These are phyloP conservation scores for Lucinisca nassula DNA, from an alignment of 2,888 invertebrate genomes.

Conservation along the genomic window DNA sequence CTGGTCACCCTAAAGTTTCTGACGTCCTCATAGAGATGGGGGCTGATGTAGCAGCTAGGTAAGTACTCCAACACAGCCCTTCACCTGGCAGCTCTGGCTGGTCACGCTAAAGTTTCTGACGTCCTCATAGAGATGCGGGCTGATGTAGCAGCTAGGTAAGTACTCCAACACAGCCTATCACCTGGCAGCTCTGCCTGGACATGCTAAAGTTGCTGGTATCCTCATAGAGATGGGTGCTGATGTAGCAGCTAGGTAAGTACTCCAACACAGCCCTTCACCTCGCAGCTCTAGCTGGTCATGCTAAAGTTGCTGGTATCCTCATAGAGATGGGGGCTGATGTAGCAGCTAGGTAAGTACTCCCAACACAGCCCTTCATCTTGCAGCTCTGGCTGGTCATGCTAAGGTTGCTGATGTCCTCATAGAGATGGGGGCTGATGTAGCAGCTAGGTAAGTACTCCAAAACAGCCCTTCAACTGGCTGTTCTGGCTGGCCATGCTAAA, in stretches of 20 bases:
- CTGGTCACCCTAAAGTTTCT: slow-evolving; percentile 87
- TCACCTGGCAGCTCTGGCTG: slow-evolving; percentile 87
- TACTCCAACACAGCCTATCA: too few species aligned
- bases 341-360: slow-evolving; percentile 88
- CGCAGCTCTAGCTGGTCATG: slow-evolving; percentile 88
- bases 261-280: slow-evolving; percentile 88
- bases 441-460: too few species aligned
- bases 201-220: too few species aligned
- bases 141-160: slow-evolving; percentile 88
- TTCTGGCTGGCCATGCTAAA: too few species aligned
- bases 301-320: slow-evolving; percentile 86
- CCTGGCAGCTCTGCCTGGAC: too few species aligned
- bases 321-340: slow-evolving; percentile 88
- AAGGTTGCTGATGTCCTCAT: too few species aligned
- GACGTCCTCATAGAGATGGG: slow-evolving; percentile 87
- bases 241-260: too few species aligned
- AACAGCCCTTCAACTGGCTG: too few species aligned
- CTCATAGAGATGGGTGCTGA: too few species aligned
- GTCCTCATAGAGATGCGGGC: slow-evolving; percentile 88
- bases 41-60: slow-evolving; percentile 88
- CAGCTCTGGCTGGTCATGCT: too few species aligned
- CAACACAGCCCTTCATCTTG: too few species aligned
- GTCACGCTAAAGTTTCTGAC: slow-evolving; percentile 87
- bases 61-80: slow-evolving; percentile 88
- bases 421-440: too few species aligned